phyloP scores from a whole-genome alignment of 2,888 invertebrate species.

The Ormyrus pomaceus region DNA sequence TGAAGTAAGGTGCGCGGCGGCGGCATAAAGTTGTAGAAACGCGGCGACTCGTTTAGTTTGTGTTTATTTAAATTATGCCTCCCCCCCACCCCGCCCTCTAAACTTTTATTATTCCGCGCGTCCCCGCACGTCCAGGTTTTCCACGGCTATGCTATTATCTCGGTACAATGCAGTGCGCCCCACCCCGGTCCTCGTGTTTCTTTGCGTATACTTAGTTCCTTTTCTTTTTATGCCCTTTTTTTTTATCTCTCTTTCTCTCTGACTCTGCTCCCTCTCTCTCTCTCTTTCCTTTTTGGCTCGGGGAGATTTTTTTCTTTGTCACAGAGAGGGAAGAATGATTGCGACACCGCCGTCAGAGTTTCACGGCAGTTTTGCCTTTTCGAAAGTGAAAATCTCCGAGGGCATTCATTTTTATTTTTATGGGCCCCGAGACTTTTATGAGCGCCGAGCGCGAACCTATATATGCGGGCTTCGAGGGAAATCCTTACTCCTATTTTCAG shows the following conservation, averaged over 20 bases:
- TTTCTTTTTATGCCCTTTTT: conserved; percentile 43
- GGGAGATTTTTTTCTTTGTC: conserved; percentile 39
- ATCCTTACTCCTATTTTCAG: conserved; percentile 3
- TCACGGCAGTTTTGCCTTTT: conserved; percentile 36
- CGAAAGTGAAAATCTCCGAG: conserved; percentile 52
- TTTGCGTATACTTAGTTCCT: conserved; percentile 31
- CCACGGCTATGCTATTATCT: conserved; percentile 59
- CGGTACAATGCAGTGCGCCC: conserved; percentile 53
- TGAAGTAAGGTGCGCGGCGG: conserved; percentile 19
- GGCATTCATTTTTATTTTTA: conserved; percentile 44
- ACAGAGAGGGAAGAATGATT: conserved; percentile 24
- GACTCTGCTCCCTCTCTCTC: conserved; percentile 37
- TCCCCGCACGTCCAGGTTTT: conserved; percentile 43
- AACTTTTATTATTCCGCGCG: conserved; percentile 63
- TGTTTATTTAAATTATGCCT: conserved; percentile 61
- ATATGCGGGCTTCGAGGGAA: conserved; percentile 15
- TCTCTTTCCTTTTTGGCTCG: conserved; percentile 16
- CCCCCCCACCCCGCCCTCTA: conserved; percentile 38
- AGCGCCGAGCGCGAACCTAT: conserved; percentile 1
- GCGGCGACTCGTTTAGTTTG: conserved; percentile 59
- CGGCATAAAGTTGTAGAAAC: conserved; percentile 43
- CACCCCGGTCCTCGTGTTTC: conserved; percentile 27
- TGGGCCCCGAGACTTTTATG: conserved; percentile 44
- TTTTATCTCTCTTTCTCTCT: conserved; percentile 46
- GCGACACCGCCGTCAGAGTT: conserved; percentile 21